Evolutionary conservation across 2,888 invertebrate genomes (phyloP).

Genomic region (Psylliodes chrysocephalus): DNA sequence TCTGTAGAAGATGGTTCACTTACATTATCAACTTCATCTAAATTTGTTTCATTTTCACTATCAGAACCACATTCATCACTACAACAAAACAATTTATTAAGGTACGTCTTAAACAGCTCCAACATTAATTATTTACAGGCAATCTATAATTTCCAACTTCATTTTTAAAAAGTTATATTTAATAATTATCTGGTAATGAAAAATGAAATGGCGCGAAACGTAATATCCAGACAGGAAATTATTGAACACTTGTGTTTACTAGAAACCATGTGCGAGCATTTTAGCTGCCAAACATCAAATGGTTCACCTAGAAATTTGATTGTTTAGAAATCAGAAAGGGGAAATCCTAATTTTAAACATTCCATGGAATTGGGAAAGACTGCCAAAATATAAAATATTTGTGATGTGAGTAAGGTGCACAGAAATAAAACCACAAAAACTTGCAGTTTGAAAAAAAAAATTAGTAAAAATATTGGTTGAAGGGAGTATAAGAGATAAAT

Average conservation of each 20-base stretch:
- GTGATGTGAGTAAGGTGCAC: slow-evolving; percentile 18
- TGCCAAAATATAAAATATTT: slow-evolving; percentile 41
- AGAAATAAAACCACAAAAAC: slow-evolving; percentile 4
- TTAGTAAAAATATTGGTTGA: too few species aligned
- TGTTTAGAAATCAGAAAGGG: slow-evolving; percentile 39
- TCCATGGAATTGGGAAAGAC: slow-evolving; percentile 37
- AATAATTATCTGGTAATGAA: background rate
- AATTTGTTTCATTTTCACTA: slow-evolving; percentile 52
- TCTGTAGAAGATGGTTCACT: slow-evolving; percentile 47
- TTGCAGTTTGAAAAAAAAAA: too few species aligned
- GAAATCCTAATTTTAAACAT: slow-evolving; percentile 44
- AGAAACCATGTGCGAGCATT: background rate
- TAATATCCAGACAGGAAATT: background rate
- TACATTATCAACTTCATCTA: slow-evolving; percentile 45
- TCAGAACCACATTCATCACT: slow-evolving; percentile 54
- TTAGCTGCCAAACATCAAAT: slow-evolving; percentile 34
- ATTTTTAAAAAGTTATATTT: slow-evolving; percentile 30
- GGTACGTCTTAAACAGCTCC: background rate
- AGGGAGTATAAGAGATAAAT: too few species aligned
- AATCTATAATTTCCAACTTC: slow-evolving; percentile 44
- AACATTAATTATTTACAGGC: slow-evolving; percentile 30
- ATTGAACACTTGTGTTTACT: background rate
- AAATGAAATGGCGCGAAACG: background rate
- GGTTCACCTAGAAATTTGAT: slow-evolving; percentile 39
- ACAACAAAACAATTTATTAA: slow-evolving; percentile 29